phyloP scores from a whole-genome alignment of 2,113 vertebrate species.

The Jaculus jaculus region DNA sequence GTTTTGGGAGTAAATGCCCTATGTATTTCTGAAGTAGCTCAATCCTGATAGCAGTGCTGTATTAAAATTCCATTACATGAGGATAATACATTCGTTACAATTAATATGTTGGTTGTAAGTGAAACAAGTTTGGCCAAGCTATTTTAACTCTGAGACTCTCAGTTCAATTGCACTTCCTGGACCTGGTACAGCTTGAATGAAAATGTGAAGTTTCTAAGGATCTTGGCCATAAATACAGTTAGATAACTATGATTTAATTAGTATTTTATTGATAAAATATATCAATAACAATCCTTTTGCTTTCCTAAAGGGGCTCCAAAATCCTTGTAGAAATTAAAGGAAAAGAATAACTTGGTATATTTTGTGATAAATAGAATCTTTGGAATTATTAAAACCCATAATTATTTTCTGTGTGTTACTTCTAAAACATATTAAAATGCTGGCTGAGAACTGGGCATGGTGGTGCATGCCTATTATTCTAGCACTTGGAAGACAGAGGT shows the following conservation, averaged over 20 bases:
- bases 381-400: background rate
- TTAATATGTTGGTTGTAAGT: conserved; percentile 6
- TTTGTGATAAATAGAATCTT: background rate
- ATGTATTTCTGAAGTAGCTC: conserved; percentile 10
- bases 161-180: conserved; percentile 1
- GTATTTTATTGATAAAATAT: conserved; percentile 14
- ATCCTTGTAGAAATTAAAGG: background rate
- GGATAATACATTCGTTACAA: background rate
- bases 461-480: too few species aligned
- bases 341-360: background rate
- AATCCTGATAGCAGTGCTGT: background rate
- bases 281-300: background rate
- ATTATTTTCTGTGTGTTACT: conserved; percentile 14
- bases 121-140: conserved; percentile 6
- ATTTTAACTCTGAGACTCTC: conserved; percentile 14
- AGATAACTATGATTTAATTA: conserved; percentile 17
- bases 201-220: conserved; percentile 15
- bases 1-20: background rate
- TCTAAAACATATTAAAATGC: background rate
- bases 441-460: background rate
- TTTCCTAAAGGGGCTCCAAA: background rate
- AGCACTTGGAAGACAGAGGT: background rate
- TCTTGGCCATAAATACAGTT: background rate
- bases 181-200: background rate
- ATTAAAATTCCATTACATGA: conserved; percentile 17